phyloP scores from a whole-genome alignment of 2,888 invertebrate genomes.

The Nomada ferruginata region DNA sequence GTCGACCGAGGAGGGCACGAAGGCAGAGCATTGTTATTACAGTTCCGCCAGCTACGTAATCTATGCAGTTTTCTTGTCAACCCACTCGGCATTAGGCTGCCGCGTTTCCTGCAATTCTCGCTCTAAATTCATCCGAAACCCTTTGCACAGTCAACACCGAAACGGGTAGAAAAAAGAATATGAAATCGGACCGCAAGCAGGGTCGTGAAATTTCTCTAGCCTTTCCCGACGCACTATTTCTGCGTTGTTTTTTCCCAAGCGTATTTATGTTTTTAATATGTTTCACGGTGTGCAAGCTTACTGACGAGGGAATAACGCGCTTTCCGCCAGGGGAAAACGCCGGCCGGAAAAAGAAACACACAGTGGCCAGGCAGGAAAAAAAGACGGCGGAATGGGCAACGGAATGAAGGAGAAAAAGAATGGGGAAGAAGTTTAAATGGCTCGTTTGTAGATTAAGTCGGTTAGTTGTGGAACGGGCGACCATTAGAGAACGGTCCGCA shows the following conservation, averaged over 20 bases:
- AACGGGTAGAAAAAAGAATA: background rate
- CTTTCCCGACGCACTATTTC: background rate
- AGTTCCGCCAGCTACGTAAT: conserved; percentile 18
- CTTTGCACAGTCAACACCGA: background rate
- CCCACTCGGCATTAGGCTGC: background rate
- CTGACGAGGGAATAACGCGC: conserved; percentile 9
- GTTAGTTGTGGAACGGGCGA: conserved; percentile 61
- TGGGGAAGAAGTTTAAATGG: conserved; percentile 40
- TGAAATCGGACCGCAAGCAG: background rate
- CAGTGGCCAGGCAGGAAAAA: background rate
- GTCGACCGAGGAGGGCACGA: conserved; percentile 19
- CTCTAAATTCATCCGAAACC: conserved; percentile 21
- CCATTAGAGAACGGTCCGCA: conserved; percentile 58
- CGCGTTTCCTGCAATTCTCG: conserved; percentile 22
- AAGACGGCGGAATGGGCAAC: background rate
- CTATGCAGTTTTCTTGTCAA: background rate
- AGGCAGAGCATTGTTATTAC: conserved; percentile 39
- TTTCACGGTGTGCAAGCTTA: conserved; percentile 12
- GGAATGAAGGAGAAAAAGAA: conserved; percentile 19
- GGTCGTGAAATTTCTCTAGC: background rate
- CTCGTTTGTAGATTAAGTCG: conserved; percentile 63
- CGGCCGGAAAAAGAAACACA: background rate
- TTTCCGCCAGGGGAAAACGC: background rate
- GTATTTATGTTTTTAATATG: conserved; percentile 40
- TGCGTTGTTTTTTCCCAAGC: background rate